These are phyloP conservation scores for Orchesellides sinensis DNA, from an alignment of 2,888 invertebrate species.

Conservation along the genomic window DNA sequence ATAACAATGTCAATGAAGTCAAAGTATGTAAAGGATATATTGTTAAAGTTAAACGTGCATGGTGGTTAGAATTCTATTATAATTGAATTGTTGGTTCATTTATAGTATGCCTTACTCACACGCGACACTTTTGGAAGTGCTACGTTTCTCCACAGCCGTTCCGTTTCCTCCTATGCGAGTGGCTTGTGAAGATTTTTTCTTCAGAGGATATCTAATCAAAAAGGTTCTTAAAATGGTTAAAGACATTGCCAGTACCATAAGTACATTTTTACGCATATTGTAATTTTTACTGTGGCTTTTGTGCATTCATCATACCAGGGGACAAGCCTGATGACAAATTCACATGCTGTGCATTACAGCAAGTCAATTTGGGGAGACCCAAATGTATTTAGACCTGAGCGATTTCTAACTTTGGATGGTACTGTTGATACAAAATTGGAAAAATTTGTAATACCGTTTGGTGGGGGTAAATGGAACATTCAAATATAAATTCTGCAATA, in stretches of 20 bases:
- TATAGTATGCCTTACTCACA: slow-evolving; percentile 29
- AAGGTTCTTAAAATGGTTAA: slow-evolving; percentile 10
- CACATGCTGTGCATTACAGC: not conserved
- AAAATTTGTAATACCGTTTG: slow-evolving; percentile 20
- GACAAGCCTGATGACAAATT: not conserved
- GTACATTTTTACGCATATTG: too few species aligned
- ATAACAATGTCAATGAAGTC: not conserved
- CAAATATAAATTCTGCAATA: not conserved
- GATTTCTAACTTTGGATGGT: not conserved
- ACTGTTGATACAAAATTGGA: slow-evolving; percentile 3
- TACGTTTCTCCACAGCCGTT: slow-evolving; percentile 12
- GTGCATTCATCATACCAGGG: not conserved
- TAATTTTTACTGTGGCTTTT: not conserved
- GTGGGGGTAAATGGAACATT: slow-evolving; percentile 15
- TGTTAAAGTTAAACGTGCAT: not conserved
- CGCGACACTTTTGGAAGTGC: slow-evolving; percentile 32
- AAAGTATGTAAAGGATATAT: not conserved
- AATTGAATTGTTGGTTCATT: not conserved
- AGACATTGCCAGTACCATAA: too few species aligned
- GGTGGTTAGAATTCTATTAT: not conserved
- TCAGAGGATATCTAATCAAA: slow-evolving; percentile 11
- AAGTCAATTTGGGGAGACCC: slow-evolving; percentile 1
- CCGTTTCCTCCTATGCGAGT: slow-evolving; percentile 16
- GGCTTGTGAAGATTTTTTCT: slow-evolving; percentile 33
- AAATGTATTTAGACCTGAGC: slow-evolving; percentile 4